These are phyloP conservation scores for Lepus oiostolus DNA, from an alignment of 2,797 vertebrate genomes.

Conservation along the genomic window DNA sequence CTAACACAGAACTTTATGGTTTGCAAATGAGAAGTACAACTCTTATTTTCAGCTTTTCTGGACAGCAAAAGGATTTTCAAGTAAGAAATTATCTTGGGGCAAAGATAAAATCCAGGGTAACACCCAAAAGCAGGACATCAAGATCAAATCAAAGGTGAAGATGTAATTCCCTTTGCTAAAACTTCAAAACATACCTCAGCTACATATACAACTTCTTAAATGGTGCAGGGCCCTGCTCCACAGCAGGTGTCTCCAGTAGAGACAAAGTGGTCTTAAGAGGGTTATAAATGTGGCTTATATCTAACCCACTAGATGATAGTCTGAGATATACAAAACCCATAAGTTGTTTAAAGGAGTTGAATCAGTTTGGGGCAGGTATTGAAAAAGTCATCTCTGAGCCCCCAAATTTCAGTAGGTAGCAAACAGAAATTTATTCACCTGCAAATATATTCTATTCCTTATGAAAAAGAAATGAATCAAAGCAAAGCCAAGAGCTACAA, in stretches of 20 bases:
- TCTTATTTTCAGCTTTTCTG: conserved; percentile 35
- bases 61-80: background rate
- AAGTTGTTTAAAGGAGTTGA: conserved; percentile 56
- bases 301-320: conserved; percentile 42
- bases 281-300: background rate
- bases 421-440: conserved; percentile 27
- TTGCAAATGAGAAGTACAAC: conserved; percentile 57
- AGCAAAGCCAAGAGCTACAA: conserved; percentile 9
- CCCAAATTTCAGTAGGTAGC: background rate
- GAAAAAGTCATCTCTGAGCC: background rate
- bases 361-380: conserved; percentile 14
- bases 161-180: conserved; percentile 15
- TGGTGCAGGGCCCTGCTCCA: conserved; percentile 50
- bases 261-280: background rate
- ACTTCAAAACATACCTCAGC: conserved; percentile 2
- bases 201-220: background rate
- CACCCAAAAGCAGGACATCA: conserved; percentile 50
- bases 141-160: conserved; percentile 69
- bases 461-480: background rate
- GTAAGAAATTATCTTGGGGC: conserved; percentile 2
- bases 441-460: conserved; percentile 9
- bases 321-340: conserved; percentile 59
- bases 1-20: conserved; percentile 1
- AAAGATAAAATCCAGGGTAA: conserved; percentile 39
- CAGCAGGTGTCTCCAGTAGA: background rate